phyloP scores from a whole-genome alignment of 2,113 vertebrate species.

The Cromileptes altivelis region DNA sequence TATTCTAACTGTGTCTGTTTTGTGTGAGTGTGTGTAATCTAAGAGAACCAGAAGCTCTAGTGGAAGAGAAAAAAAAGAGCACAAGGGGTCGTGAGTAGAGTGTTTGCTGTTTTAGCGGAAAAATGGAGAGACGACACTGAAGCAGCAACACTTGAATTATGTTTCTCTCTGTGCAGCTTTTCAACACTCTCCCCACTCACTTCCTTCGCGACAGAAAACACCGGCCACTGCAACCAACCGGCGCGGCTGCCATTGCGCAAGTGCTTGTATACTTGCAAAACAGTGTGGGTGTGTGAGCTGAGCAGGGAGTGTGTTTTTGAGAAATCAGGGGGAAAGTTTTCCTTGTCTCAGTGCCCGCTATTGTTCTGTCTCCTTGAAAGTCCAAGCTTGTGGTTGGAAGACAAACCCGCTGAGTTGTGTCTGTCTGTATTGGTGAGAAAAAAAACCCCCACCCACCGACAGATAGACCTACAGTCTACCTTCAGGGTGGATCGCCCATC shows the following conservation, averaged over 20 bases:
- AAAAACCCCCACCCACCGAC: slow-evolving; percentile 54
- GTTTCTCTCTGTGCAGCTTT: slow-evolving; percentile 64
- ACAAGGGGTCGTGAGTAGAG: slow-evolving; percentile 15
- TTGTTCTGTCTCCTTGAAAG: slow-evolving; percentile 80
- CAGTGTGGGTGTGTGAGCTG: slow-evolving; percentile 53
- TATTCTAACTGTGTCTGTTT: slow-evolving; percentile 46
- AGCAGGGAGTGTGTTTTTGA: slow-evolving; percentile 59
- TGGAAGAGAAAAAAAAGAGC: slow-evolving; percentile 33
- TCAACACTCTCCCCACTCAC: slow-evolving; percentile 60
- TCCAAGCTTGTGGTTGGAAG: slow-evolving; percentile 67
- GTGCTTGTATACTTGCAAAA: slow-evolving; percentile 59
- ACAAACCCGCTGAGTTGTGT: slow-evolving; percentile 66
- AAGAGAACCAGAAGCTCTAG: slow-evolving; percentile 46
- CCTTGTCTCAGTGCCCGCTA: slow-evolving; percentile 76
- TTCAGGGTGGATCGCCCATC: slow-evolving; percentile 54
- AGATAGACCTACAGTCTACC: slow-evolving; percentile 52
- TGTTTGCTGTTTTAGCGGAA: slow-evolving; percentile 58
- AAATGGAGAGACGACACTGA: slow-evolving; percentile 33
- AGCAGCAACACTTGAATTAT: slow-evolving; percentile 65
- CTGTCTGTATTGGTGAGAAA: slow-evolving; percentile 53
- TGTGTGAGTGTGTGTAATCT: slow-evolving; percentile 54
- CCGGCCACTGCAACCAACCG: slow-evolving; percentile 48
- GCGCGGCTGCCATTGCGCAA: slow-evolving; percentile 52
- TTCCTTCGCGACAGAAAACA: slow-evolving; percentile 56
- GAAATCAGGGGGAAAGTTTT: slow-evolving; percentile 71